Percentiles rank a stretch among this genome's conserved stretches.
Conservation (phyloP, 2,113 vertebrate genomes). For the Cebus imitator region DNA sequence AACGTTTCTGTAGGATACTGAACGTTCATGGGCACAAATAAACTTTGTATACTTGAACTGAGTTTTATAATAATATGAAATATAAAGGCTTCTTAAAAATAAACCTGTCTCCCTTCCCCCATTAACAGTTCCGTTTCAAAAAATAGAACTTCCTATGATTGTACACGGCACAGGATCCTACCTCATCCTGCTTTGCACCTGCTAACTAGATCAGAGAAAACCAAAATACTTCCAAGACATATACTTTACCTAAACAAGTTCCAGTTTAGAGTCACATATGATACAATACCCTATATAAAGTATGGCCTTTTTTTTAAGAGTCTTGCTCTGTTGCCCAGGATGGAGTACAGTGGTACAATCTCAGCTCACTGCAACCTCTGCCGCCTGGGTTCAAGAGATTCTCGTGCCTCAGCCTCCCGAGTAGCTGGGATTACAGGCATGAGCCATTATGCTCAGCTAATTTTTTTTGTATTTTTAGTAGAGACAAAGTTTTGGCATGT, state of each 20-base stretch:
- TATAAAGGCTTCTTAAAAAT: slow-evolving; percentile 46
- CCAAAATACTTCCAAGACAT: slow-evolving; percentile 57
- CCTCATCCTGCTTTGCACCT: slow-evolving; percentile 62
- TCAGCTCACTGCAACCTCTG: no score
- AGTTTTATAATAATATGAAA: slow-evolving; percentile 36
- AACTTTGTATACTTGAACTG: neutral
- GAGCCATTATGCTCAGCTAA: no score
- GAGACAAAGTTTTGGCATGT: no score
- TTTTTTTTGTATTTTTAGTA: no score
- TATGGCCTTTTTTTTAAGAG: neutral
- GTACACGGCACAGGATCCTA: slow-evolving; percentile 44
- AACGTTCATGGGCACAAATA: slow-evolving; percentile 13
- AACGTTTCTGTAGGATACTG: neutral
- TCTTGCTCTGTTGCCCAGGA: no score
- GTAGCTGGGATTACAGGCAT: no score
- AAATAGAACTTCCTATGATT: slow-evolving; percentile 69
- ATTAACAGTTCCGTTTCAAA: slow-evolving; percentile 47
- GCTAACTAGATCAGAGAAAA: slow-evolving; percentile 61
- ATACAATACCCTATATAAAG: neutral
- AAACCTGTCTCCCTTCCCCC: slow-evolving; percentile 22
- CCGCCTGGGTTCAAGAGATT: no score
- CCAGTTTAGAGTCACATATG: slow-evolving; percentile 20
- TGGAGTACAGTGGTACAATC: no score
- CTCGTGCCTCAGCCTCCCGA: no score
- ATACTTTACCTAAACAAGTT: slow-evolving; percentile 56